Conservation (phyloP, 2,113 vertebrate species). For the Megaceryle torquata region DNA sequence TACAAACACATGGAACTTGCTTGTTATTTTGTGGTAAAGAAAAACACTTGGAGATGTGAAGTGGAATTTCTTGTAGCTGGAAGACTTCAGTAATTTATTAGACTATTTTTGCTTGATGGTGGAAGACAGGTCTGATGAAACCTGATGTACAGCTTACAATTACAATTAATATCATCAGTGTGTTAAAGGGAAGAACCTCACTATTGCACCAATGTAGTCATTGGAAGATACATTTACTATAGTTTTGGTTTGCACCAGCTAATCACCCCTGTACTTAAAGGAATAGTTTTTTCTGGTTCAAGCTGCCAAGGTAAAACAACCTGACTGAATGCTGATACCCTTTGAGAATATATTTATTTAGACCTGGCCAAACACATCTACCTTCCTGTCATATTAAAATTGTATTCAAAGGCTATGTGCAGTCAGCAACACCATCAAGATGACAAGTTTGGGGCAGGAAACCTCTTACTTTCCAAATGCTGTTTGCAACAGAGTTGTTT, state of each 20-base stretch:
- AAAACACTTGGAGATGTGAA: slow-evolving; percentile 18
- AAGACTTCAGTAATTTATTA: not conserved
- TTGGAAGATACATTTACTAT: not conserved
- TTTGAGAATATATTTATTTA: not conserved
- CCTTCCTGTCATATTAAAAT: not conserved
- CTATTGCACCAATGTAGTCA: not conserved
- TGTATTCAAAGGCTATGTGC: not conserved
- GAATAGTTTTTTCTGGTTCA: not conserved
- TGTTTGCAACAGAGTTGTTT: not conserved
- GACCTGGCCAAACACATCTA: not conserved
- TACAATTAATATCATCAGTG: not conserved
- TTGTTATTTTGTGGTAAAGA: slow-evolving; percentile 27
- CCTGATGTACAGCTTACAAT: not conserved
- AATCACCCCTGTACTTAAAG: not conserved
- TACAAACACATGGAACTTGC: not conserved
- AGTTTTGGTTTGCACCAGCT: not conserved
- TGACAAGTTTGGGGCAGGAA: not conserved
- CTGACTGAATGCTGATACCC: not conserved
- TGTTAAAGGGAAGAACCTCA: not conserved
- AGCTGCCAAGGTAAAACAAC: not conserved
- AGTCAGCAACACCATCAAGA: not conserved
- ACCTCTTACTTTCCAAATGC: not conserved
- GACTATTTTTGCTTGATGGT: slow-evolving; percentile 16
- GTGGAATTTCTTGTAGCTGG: slow-evolving; percentile 30
- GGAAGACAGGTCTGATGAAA: slow-evolving; percentile 35